Evolutionary conservation across 2,113 vertebrate genomes (phyloP).

Genomic region (Sturnus vulgaris): DNA sequence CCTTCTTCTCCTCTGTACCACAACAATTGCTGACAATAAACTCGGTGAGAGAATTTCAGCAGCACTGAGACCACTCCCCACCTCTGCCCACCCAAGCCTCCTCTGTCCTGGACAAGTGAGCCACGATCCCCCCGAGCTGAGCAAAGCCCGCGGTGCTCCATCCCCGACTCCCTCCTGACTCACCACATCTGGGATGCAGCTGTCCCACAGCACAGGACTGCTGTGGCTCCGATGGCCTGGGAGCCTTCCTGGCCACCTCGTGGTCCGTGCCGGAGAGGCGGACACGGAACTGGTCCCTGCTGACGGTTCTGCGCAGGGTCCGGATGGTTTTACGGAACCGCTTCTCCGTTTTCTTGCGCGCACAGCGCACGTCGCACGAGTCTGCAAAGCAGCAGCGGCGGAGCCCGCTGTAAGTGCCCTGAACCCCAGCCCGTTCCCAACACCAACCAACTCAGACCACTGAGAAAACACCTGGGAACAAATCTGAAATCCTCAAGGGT

Average conservation of each 20-base stretch:
- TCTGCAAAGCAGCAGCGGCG: slow-evolving; percentile 76
- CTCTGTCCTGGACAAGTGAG: neutral
- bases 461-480: neutral
- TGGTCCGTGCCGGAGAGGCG: slow-evolving; percentile 84
- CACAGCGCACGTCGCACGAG: slow-evolving; percentile 86
- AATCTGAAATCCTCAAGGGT: neutral
- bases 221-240: slow-evolving; percentile 62
- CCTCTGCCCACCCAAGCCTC: neutral
- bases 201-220: slow-evolving; percentile 83
- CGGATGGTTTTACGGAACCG: slow-evolving; percentile 90
- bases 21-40: neutral
- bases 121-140: rapidly evolving
- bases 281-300: slow-evolving; percentile 90
- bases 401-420: neutral
- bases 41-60: neutral
- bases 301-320: slow-evolving; percentile 88
- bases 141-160: rapidly evolving
- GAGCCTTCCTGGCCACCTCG: slow-evolving; percentile 77
- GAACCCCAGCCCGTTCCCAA: neutral
- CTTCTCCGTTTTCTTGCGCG: slow-evolving; percentile 87
- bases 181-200: slow-evolving; percentile 85
- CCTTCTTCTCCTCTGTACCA: neutral
- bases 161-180: slow-evolving; percentile 49
- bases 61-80: neutral
- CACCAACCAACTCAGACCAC: neutral